A percentile compares a stretch with the other conserved stretches of the same genome.
phyloP scores from a whole-genome alignment of 1,140 invertebrate species.

The Propsilocerus akamusi region DNA sequence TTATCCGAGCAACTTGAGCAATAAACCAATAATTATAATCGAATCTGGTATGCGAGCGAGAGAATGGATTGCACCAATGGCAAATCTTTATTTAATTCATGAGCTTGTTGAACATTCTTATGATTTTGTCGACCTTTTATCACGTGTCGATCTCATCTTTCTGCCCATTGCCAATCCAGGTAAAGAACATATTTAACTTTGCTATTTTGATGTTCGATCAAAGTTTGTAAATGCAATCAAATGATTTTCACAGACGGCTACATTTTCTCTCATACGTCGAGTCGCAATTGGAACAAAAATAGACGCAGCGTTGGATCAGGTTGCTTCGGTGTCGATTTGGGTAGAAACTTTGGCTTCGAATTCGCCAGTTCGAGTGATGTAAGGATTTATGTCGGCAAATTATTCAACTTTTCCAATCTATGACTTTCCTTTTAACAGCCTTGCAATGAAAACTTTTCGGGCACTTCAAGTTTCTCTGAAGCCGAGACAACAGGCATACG shows the following conservation, averaged over 20 bases:
- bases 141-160: background rate
- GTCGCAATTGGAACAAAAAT: background rate
- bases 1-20: background rate
- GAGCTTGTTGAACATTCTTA: conserved; percentile 21
- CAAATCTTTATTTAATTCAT: conserved; percentile 27
- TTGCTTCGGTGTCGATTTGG: background rate
- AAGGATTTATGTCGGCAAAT: too few species aligned
- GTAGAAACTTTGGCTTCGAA: background rate
- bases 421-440: background rate
- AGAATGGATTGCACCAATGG: conserved; percentile 37
- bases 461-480: background rate
- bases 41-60: conserved; percentile 10
- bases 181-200: background rate
- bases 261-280: background rate
- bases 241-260: background rate
- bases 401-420: background rate
- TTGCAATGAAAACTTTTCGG: background rate
- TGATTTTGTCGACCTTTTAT: background rate
- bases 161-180: conserved; percentile 7
- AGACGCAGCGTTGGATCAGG: background rate
- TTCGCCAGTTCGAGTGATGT: background rate
- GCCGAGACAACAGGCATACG: background rate
- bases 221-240: too few species aligned
- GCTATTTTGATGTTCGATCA: too few species aligned
- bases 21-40: background rate